phyloP scores from a whole-genome alignment of 2,888 invertebrate species.

The Mesorhabditis spiculigera region DNA sequence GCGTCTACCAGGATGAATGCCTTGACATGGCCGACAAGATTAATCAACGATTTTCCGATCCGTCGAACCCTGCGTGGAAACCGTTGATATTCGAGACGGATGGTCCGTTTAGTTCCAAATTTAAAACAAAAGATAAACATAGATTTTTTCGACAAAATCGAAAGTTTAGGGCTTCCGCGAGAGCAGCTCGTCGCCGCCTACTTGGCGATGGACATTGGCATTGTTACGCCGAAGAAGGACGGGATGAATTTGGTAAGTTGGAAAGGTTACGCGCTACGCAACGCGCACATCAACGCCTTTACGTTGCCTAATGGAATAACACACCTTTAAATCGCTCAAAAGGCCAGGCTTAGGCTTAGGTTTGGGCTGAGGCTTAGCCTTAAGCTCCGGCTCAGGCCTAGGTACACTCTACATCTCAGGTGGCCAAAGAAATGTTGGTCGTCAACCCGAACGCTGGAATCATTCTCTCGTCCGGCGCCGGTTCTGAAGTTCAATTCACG shows the following conservation, averaged over 20 bases:
- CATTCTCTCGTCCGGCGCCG: slow-evolving; percentile 55
- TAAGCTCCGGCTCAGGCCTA: not conserved
- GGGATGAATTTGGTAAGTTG: slow-evolving; percentile 56
- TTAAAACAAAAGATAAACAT: not conserved
- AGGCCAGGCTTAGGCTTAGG: too few species aligned
- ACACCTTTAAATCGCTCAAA: too few species aligned
- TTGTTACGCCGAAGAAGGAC: slow-evolving; percentile 57
- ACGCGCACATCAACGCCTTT: not conserved
- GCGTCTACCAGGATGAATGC: slow-evolving; percentile 58
- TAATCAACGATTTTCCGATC: slow-evolving; percentile 37
- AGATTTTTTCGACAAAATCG: not conserved
- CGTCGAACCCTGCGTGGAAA: slow-evolving; percentile 44
- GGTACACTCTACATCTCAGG: slow-evolving; percentile 16
- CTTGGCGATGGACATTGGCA: slow-evolving; percentile 58
- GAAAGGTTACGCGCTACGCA: not conserved
- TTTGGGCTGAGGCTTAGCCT: too few species aligned
- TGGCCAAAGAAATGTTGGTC: slow-evolving; percentile 58
- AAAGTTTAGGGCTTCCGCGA: slow-evolving; percentile 39
- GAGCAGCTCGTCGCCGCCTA: slow-evolving; percentile 54
- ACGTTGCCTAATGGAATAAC: too few species aligned
- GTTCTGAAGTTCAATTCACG: slow-evolving; percentile 55
- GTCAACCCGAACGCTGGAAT: slow-evolving; percentile 54
- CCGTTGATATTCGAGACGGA: slow-evolving; percentile 57
- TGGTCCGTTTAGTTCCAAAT: slow-evolving; percentile 20
- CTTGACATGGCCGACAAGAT: slow-evolving; percentile 50